Evolutionary conservation across 92 coral and sea anemone genomes (phyloP), one percentile per base, ranked within the genome.

Genomic region (Epizoanthus stellaris): DNA sequence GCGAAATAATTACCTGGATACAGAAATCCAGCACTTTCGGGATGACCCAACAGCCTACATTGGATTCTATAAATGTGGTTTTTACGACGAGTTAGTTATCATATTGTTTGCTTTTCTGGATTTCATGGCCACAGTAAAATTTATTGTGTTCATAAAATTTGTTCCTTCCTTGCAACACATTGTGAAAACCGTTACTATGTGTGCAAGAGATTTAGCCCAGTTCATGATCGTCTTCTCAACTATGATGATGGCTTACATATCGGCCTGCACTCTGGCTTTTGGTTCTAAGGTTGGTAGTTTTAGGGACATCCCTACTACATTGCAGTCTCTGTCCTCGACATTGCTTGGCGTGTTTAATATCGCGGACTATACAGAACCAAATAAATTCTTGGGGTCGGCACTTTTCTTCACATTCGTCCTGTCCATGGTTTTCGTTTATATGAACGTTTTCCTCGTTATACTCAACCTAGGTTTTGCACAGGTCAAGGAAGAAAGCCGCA

Each of bases 121-220:
- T 23, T 72, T 72, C 59, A 3, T 72, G 14, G 77, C 77, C 60
- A 72, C 49, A 42, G 58, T n/a, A 47, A 72, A 72, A 72, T 72
- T 72, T n/a, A 43, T 72, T 16, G 77, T 72, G 58, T 72, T 72
- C 49, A 42, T 72, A 8, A 72, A 72, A 21, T 47, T 72, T 45
- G 25, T 72, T 72, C 77, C 77, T n/a, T 42, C 77, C 9, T 72
- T 72, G 21, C 77, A 72, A 45, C 77, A 72, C 58, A 47, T 72
- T 47, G 77, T 72, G 1, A 21, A 45, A 45, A 72, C 77, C 3
- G 77, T 72, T 20, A 34, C 14, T 42, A 23, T 47, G 2, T 72
- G 77, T 72, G 77, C 77, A 6, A 47, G n/a, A 15, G 77, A 72
- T 56, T 25, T 72, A 15, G 21, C n/a, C 16, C 77, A 45, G 59